A percentile compares a stretch with the other conserved stretches of the same genome.
Evolutionary conservation across 2,113 vertebrate species (phyloP).

Genomic region (Chrysemys picta): DNA sequence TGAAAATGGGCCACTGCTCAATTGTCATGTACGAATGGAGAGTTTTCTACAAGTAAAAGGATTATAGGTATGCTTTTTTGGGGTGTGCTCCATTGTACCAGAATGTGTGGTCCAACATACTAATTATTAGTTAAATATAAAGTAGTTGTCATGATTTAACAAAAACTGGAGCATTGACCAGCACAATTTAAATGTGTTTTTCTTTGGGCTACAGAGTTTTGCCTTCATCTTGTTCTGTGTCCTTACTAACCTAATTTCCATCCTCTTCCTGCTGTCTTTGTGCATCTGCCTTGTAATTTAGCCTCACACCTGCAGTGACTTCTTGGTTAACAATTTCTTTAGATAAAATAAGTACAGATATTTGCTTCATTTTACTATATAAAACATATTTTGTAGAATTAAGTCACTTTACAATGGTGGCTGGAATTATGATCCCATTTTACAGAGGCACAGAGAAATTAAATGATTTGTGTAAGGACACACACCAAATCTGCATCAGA

Average conservation of each 20-base stretch:
- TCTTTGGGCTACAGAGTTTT: constrained; percentile 21
- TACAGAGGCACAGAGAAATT: neutral
- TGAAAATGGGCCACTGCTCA: neutral
- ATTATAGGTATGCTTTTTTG: neutral
- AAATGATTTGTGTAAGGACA: neutral
- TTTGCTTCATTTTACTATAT: neutral
- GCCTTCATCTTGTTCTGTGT: constrained; percentile 31
- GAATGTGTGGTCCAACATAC: neutral
- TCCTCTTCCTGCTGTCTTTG: constrained; percentile 37
- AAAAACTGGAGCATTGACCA: accelerated
- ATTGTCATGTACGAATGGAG: neutral
- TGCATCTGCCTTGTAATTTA: constrained; percentile 50
- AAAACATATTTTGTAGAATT: neutral
- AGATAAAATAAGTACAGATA: neutral
- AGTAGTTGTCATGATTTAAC: neutral
- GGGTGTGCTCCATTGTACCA: neutral
- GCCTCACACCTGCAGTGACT: neutral
- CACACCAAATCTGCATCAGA: neutral
- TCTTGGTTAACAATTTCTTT: neutral
- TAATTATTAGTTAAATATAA: neutral
- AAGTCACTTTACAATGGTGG: neutral
- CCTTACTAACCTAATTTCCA: constrained; percentile 41
- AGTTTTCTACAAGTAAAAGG: neutral
- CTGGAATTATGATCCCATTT: neutral
- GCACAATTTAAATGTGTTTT: neutral